A percentile compares a stretch with the other conserved stretches of the same genome.
These are phyloP conservation scores for Apodemus agrarius DNA, from an alignment of 2,797 vertebrate genomes.

Conservation along the genomic window DNA sequence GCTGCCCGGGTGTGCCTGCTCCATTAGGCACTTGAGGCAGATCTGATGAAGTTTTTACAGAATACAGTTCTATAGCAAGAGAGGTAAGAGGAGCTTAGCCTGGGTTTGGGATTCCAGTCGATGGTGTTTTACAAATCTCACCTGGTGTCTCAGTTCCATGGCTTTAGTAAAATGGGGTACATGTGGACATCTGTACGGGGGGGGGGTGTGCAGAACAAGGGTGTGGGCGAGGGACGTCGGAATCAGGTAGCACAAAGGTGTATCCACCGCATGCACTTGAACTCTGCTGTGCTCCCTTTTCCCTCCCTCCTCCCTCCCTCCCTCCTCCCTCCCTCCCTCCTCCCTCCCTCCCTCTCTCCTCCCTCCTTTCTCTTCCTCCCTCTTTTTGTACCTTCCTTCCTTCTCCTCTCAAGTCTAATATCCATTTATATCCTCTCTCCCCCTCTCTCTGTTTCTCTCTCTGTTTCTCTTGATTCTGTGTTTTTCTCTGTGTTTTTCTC, in stretches of 20 bases:
- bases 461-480: too few relatives aligned
- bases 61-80: slow-evolving; percentile 22
- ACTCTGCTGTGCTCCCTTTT: not conserved
- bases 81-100: not conserved
- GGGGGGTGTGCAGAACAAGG: not conserved
- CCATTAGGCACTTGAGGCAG: not conserved
- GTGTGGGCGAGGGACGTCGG: not conserved
- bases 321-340: not conserved
- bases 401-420: too few relatives aligned
- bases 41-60: not conserved
- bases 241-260: not conserved
- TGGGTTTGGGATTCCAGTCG: slow-evolving; percentile 2
- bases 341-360: too few relatives aligned
- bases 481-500: too few relatives aligned
- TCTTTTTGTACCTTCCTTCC: too few relatives aligned
- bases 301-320: accelerated
- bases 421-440: too few relatives aligned
- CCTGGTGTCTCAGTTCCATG: not conserved
- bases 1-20: not conserved
- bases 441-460: too few relatives aligned
- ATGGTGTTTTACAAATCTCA: not conserved
- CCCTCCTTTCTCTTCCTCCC: too few relatives aligned
- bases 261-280: not conserved
- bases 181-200: not conserved
- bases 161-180: slow-evolving; percentile 4